Percentiles rank a stretch among this genome's conserved stretches.
These are phyloP conservation scores for Charina bottae DNA, from an alignment of 2,113 vertebrate genomes.

Conservation along the genomic window DNA sequence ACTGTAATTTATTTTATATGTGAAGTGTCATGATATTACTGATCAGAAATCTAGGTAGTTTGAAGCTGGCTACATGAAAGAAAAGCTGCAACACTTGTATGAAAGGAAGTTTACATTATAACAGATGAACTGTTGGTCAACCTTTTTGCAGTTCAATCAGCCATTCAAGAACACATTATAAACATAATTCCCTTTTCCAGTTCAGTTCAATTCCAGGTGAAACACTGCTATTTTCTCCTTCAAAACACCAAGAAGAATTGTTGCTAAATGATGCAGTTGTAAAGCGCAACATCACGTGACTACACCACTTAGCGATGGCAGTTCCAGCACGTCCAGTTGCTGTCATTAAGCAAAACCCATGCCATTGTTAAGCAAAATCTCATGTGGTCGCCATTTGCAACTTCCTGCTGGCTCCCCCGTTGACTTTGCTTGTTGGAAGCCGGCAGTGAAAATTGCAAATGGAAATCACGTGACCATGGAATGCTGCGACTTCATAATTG, in stretches of 20 bases:
- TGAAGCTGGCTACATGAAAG: background rate
- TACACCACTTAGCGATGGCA: no score
- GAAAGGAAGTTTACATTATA: constrained; percentile 21
- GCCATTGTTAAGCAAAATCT: no score
- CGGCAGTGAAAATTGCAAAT: no score
- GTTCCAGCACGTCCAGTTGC: no score
- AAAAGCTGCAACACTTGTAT: background rate
- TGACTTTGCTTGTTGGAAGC: no score
- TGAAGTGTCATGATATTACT: constrained; percentile 16
- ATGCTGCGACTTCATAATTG: no score
- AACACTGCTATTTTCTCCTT: background rate
- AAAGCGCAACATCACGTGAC: no score
- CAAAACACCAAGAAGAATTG: background rate
- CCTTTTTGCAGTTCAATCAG: constrained; percentile 19
- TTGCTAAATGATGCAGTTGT: background rate
- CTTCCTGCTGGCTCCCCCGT: no score
- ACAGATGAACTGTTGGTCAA: background rate
- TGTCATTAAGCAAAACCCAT: no score
- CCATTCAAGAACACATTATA: background rate
- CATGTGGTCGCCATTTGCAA: no score
- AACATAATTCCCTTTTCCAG: constrained; percentile 8
- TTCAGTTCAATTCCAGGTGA: background rate
- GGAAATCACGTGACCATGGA: no score
- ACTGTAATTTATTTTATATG: constrained; percentile 35
- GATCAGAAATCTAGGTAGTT: background rate